Percentiles rank a stretch among this genome's conserved stretches.
phyloP scores from a whole-genome alignment of 2,888 invertebrate species.

The Sinotaia quadrata region DNA sequence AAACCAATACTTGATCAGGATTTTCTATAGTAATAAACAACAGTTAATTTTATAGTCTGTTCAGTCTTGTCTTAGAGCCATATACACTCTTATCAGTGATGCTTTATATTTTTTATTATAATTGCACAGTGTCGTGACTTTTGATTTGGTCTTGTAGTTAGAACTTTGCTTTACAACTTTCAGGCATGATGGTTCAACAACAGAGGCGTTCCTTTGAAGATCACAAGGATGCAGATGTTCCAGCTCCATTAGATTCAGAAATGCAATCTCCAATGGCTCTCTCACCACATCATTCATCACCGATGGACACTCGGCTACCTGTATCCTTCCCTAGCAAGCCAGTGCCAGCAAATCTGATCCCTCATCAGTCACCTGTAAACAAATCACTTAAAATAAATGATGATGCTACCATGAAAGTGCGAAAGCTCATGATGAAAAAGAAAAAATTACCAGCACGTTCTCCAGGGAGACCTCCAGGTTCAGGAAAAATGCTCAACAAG shows the following conservation, averaged over 20 bases:
- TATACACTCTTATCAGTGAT: too few relatives aligned
- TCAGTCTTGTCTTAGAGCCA: too few relatives aligned
- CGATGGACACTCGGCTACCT: constrained; percentile 30
- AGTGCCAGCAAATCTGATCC: neutral
- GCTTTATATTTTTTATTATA: too few relatives aligned
- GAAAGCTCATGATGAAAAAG: constrained; percentile 11
- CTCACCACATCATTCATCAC: constrained; percentile 22
- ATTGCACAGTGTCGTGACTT: too few relatives aligned
- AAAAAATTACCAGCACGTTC: constrained; percentile 39
- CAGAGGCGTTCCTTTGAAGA: constrained; percentile 12
- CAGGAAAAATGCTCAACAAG: constrained; percentile 8
- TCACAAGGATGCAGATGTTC: neutral
- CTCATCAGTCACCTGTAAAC: constrained; percentile 5
- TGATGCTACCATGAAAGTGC: constrained; percentile 21
- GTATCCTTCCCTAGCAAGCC: constrained; percentile 14
- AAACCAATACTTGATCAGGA: too few relatives aligned
- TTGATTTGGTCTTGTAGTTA: too few relatives aligned
- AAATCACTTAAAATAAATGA: constrained; percentile 20
- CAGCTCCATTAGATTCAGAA: neutral
- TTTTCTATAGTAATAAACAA: too few relatives aligned
- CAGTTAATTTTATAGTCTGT: too few relatives aligned
- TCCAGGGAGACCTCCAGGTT: constrained; percentile 41
- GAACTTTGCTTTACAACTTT: neutral
- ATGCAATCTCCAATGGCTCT: constrained; percentile 30
- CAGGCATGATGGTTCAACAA: constrained; percentile 23